These are phyloP conservation scores for Sitta carolinensis DNA, from an alignment of 2,797 vertebrate species.

Conservation along the genomic window DNA sequence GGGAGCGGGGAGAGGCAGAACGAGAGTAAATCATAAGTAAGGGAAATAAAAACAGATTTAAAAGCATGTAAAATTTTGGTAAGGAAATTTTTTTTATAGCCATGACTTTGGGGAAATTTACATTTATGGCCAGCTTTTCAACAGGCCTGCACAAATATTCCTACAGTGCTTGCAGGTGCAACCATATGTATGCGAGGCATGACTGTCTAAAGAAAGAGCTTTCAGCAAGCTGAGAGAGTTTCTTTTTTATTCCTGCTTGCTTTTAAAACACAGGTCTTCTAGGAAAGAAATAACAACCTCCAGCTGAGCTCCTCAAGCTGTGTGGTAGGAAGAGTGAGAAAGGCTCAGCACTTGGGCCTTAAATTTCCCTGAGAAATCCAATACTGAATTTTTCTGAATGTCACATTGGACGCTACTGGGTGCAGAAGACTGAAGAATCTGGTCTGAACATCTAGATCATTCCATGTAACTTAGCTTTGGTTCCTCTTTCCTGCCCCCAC, in stretches of 20 bases:
- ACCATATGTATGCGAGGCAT: not conserved
- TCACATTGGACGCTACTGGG: not conserved
- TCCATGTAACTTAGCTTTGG: not conserved
- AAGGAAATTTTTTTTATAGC: slow-evolving; percentile 2
- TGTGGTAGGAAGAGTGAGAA: not conserved
- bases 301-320: slow-evolving; percentile 13
- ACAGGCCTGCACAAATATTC: not conserved
- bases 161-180: slow-evolving; percentile 17
- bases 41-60: slow-evolving; percentile 61
- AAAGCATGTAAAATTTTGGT: slow-evolving; percentile 32
- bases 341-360: not conserved
- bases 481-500: not conserved
- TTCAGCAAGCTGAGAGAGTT: slow-evolving; percentile 3
- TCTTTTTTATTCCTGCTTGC: not conserved
- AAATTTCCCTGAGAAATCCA: not conserved
- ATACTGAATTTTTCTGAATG: not conserved
- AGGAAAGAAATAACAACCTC: slow-evolving; percentile 25
- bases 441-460: not conserved
- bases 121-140: slow-evolving; percentile 40
- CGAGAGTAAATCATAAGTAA: slow-evolving; percentile 59
- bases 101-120: slow-evolving; percentile 36
- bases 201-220: slow-evolving; percentile 6
- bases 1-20: not conserved
- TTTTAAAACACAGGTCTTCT: slow-evolving; percentile 29
- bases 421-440: not conserved